Base-by-base conservation (phyloP, 2,797 vertebrate genomes). In the Ctenopoma multispine region DNA sequence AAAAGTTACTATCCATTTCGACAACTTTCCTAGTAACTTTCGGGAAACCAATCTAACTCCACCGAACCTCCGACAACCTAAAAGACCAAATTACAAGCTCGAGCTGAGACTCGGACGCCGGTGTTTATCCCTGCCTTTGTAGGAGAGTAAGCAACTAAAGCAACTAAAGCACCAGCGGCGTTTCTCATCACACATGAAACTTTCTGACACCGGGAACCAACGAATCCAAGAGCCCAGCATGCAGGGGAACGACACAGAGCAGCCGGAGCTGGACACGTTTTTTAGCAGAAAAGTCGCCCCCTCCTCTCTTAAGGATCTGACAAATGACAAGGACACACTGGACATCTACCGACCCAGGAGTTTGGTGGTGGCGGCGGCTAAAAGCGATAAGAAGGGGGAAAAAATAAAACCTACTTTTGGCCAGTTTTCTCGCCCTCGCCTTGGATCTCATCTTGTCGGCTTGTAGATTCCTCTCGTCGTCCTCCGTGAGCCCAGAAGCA, bases 371-470 rank as follows among this genome's bases (percentile, higher is more conserved):
- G 88, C 86, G 90, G 92, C 86, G 89, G 87, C 80, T 70, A 83
- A 69, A 87, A 87, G 89, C 90, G 88, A 82, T 89, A 92, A 92
- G 91, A 89, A 89, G 51, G 44, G 31, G 65, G 14, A 60, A 47
- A 79, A 90, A 90, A 79, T 89, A 93, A 88, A 90, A 96, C 97
- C 93, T 96, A 97, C 97, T 98, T 97, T 99, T 97, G 93, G 97
- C 96, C 93, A 99, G 97, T 96, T 99, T 99, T 95, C 97, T 96
- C 95, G 97, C 97, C 95, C 97, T 95, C 93, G 97, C 97, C 95
- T 99, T 99, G 96, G 97, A 99, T 94, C 97, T 96, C 97, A 99
- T 99, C 94, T 95, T 96, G 96, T 93, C 96, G 96, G 95, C 95
- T 95, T 92, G 96, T 93, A 96, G 97, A 96, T 96, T 96, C 95